Percentiles rank a stretch among this genome's conserved stretches.
These are phyloP conservation scores for Centroberyx gerrardi DNA, from an alignment of 2,797 vertebrate genomes.

Conservation along the genomic window DNA sequence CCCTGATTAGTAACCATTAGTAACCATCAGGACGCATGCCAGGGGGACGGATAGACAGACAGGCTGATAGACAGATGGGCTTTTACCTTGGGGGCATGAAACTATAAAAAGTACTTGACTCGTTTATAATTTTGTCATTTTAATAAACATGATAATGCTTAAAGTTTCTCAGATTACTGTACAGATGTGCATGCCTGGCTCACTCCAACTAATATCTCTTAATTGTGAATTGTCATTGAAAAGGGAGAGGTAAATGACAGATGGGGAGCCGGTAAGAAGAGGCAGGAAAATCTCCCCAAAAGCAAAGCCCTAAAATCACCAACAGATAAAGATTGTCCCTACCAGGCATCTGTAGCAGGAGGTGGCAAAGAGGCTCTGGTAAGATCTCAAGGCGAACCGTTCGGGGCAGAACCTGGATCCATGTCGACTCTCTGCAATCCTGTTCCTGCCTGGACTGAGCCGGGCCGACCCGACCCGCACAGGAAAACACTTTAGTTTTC, in stretches of 20 bases:
- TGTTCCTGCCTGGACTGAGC: slow-evolving; percentile 50
- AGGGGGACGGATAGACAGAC: slow-evolving; percentile 36
- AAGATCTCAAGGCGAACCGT: slow-evolving; percentile 78
- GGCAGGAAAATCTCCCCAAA: slow-evolving; percentile 82
- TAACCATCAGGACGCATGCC: slow-evolving; percentile 59
- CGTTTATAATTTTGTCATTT: slow-evolving; percentile 34
- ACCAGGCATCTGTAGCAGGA: slow-evolving; percentile 84
- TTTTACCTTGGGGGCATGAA: slow-evolving; percentile 32
- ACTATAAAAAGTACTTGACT: background rate
- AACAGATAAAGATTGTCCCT: slow-evolving; percentile 83
- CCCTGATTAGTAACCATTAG: slow-evolving; percentile 47
- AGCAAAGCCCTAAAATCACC: slow-evolving; percentile 84
- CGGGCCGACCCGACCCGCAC: background rate
- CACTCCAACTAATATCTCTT: slow-evolving; percentile 75
- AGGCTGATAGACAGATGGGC: slow-evolving; percentile 13
- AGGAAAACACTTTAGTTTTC: background rate
- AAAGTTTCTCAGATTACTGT: background rate
- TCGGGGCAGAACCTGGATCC: slow-evolving; percentile 63
- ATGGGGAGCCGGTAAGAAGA: slow-evolving; percentile 84
- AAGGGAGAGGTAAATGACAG: slow-evolving; percentile 85
- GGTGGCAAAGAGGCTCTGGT: slow-evolving; percentile 83
- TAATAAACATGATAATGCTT: background rate
- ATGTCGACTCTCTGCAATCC: slow-evolving; percentile 57
- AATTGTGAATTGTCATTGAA: slow-evolving; percentile 85
- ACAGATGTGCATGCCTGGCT: slow-evolving; percentile 63